Conservation (phyloP, 1,140 invertebrate species). For the Hesperophylax magnus region DNA sequence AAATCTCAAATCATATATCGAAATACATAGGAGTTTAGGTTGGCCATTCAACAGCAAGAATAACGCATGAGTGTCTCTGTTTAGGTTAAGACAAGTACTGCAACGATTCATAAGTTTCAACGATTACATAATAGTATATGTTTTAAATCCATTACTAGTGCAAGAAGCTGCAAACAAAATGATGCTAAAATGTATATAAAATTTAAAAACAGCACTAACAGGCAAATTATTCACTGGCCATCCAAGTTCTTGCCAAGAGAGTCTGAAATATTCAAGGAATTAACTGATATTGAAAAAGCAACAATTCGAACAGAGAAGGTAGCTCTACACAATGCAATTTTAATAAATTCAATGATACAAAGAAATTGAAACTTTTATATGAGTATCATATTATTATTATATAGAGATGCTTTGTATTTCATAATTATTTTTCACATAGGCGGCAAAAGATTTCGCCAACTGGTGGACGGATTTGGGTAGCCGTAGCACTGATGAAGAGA, state of each 20-base stretch:
- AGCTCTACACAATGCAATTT: neutral
- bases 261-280: constrained; percentile 13
- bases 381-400: no score
- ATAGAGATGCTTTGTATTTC: no score
- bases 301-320: constrained; percentile 13
- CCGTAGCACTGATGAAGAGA: constrained; percentile 59
- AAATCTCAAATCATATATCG: no score
- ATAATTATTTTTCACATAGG: neutral
- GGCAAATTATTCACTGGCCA: constrained; percentile 43
- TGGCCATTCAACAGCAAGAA: no score
- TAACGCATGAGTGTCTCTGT: no score
- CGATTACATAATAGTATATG: neutral
- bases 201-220: constrained; percentile 22
- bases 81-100: no score
- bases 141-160: neutral
- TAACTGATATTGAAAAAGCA: constrained; percentile 27
- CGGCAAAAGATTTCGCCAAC: constrained; percentile 65
- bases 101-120: no score
- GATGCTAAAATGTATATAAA: constrained; percentile 36
- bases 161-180: neutral
- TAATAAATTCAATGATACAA: no score
- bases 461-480: constrained; percentile 65
- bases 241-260: constrained; percentile 40
- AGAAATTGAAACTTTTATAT: no score
- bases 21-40: no score